A percentile compares a stretch with the other conserved stretches of the same genome.
Evolutionary conservation across 2,888 invertebrate genomes (phyloP).

Genomic region (Cistogaster globosa): DNA sequence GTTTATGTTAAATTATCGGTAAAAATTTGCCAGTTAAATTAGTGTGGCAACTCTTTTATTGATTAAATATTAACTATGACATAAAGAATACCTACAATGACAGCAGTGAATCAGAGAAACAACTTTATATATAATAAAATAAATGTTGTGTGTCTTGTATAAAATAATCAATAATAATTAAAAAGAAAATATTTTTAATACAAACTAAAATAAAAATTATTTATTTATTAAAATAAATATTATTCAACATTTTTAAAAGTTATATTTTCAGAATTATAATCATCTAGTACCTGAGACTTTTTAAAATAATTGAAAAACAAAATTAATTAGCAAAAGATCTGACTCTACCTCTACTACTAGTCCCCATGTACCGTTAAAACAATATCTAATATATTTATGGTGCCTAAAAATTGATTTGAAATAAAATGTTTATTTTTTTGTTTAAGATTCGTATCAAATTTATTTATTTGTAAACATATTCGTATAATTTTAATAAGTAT

Average conservation of each 20-base stretch:
- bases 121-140: no score
- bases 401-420: neutral
- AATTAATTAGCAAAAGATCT: neutral
- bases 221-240: neutral
- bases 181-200: no score
- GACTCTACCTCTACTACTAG: no score
- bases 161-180: no score
- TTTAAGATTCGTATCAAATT: neutral
- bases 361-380: neutral
- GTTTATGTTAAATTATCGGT: no score
- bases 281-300: constrained; percentile 68
- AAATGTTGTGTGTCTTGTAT: no score
- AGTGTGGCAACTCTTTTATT: no score
- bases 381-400: neutral
- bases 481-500: neutral
- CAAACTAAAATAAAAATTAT: no score
- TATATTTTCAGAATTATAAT: constrained; percentile 15
- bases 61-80: no score
- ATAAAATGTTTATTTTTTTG: neutral
- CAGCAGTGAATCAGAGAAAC: no score
- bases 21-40: no score
- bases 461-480: neutral
- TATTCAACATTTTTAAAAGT: neutral
- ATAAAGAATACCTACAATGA: no score
- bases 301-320: constrained; percentile 34